A percentile compares a stretch with the other conserved stretches of the same genome.
These are phyloP conservation scores for Corythornis madagascariensis DNA, from an alignment of 2,113 vertebrate species.

Conservation along the genomic window DNA sequence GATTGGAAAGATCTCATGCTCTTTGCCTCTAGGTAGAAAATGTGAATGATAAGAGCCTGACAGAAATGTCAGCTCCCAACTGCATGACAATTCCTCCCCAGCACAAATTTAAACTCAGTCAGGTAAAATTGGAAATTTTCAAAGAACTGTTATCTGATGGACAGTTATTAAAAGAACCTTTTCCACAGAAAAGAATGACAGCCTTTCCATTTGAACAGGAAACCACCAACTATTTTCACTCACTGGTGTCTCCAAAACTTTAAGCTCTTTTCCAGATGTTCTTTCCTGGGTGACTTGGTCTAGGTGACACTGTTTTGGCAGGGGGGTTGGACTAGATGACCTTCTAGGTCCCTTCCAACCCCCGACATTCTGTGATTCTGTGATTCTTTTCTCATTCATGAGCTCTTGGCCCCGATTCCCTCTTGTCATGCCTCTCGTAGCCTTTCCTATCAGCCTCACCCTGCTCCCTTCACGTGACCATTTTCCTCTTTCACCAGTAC, in stretches of 20 bases:
- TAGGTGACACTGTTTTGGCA: no score
- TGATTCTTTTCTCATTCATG: not conserved
- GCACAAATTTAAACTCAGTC: constrained; percentile 38
- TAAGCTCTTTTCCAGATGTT: not conserved
- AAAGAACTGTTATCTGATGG: constrained; percentile 12
- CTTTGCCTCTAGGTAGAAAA: constrained; percentile 62
- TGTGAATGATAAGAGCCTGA: constrained; percentile 54
- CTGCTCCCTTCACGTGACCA: not conserved
- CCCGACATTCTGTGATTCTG: no score
- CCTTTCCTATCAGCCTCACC: not conserved
- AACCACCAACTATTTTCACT: not conserved
- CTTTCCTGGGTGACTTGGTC: not conserved
- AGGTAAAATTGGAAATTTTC: constrained; percentile 45
- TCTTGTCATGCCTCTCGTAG: not conserved
- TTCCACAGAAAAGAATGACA: not conserved
- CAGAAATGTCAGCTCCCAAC: constrained; percentile 61
- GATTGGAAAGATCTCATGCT: constrained; percentile 57
- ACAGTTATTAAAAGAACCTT: constrained; percentile 35
- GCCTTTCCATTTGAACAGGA: not conserved
- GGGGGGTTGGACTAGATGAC: no score
- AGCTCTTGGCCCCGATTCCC: not conserved
- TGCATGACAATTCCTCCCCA: constrained; percentile 43
- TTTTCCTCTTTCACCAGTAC: not conserved
- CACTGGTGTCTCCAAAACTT: not conserved
- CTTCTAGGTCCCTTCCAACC: no score